phyloP scores from a whole-genome alignment of 2,888 invertebrate species.

The Torymus auratus region DNA sequence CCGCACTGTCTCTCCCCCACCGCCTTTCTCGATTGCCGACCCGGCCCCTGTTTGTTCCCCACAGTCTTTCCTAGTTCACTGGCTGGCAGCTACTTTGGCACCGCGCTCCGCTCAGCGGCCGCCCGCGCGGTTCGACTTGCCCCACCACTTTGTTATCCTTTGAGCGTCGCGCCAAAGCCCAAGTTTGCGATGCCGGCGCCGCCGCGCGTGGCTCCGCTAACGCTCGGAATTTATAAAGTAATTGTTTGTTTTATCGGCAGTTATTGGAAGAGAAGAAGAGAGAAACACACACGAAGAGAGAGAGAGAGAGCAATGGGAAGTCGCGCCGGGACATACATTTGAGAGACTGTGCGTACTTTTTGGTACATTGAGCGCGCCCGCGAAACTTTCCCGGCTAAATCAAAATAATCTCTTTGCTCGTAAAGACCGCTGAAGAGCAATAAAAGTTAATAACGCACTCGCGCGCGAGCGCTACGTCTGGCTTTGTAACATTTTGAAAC shows the following conservation, averaged over 20 bases:
- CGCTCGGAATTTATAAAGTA: slow-evolving; percentile 45
- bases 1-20: background rate
- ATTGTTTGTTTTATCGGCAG: slow-evolving; percentile 50
- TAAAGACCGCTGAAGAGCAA: slow-evolving; percentile 17
- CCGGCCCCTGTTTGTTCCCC: slow-evolving; percentile 7
- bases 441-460: slow-evolving; percentile 39
- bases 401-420: slow-evolving; percentile 29
- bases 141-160: slow-evolving; percentile 51
- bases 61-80: slow-evolving; percentile 38
- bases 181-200: slow-evolving; percentile 36
- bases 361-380: background rate
- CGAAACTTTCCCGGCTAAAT: slow-evolving; percentile 30
- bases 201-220: background rate
- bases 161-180: slow-evolving; percentile 26
- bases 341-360: slow-evolving; percentile 2
- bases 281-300: too few relatives aligned
- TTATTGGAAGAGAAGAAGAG: slow-evolving; percentile 10
- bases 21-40: background rate
- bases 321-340: background rate
- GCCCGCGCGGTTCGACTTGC: slow-evolving; percentile 8
- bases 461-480: background rate
- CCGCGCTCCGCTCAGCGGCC: background rate
- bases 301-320: background rate
- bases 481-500: slow-evolving; percentile 21
- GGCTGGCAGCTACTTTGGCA: slow-evolving; percentile 46